Base-by-base conservation (phyloP, 2,888 invertebrate genomes). In the Dusona sp. region DNA sequence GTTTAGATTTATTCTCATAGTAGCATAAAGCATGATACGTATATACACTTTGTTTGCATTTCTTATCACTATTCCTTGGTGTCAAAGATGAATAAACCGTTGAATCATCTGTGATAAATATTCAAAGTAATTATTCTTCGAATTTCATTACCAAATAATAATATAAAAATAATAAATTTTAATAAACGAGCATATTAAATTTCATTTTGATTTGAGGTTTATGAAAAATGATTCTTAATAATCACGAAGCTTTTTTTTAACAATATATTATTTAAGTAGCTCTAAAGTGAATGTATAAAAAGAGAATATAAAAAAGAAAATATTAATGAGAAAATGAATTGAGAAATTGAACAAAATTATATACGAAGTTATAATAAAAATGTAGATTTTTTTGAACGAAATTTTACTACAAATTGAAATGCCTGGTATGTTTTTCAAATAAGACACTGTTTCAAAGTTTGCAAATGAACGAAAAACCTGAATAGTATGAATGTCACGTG, bases 1-100 rank as follows among this genome's bases (percentile, higher is more conserved):
- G 8, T n/a, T 22, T 19, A 9, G 25, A 70, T 57, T 68, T 45
- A 79, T 70, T 38, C 68, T 68, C 68, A 19, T 38, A 42, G 7
- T 36, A n/a, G 33, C 51, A 11, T 9, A 42, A 36, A 25, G 19
- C 7, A n/a, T 68, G 29, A 51, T 22, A 78, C 51, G n/a, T 42
- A 11, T 42, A 13, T 68, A 16, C 3, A 25, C 25, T 45, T 38
- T 25, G 25, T 25, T 16, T 70, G 61, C 8, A 45, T 68, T 16
- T 48, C 38, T 48, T n/a, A 25, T 70, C 1, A 45, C 19, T 19
- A 0, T 70, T 29, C 3, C 29, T 29, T 7, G 19, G 2, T 70
- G 29, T 9, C 16, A 48, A 70, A 19, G 22, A n/a, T 61, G 13
- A 29, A 61, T 29, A 29, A 29, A 29, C 13, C 13, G 29, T 29